Conservation (phyloP, 64 coral and sea anemone species). For the Trachythela sp. region DNA sequence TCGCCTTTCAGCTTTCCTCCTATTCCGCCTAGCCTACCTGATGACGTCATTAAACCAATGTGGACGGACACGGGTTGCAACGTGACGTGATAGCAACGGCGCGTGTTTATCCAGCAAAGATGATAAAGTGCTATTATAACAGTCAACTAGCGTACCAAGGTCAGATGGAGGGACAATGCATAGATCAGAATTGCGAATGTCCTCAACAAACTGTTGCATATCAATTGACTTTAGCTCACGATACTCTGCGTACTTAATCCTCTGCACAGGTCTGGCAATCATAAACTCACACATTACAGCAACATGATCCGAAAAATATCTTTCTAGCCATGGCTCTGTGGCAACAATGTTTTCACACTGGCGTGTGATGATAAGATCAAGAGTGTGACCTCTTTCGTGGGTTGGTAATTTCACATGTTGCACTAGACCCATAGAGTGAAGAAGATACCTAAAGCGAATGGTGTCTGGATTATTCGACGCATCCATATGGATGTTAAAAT, state of each 20-base stretch:
- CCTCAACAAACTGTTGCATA: too few relatives aligned
- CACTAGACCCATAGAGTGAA: too few relatives aligned
- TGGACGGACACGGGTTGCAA: background rate
- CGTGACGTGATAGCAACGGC: conserved; percentile 19
- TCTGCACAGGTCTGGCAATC: background rate
- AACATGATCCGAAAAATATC: conserved; percentile 25
- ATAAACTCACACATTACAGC: conserved; percentile 1
- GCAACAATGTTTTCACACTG: background rate
- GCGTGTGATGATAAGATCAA: conserved; percentile 1
- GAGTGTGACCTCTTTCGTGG: too few relatives aligned
- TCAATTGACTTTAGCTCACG: too few relatives aligned
- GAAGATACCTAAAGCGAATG: too few relatives aligned
- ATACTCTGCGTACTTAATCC: too few relatives aligned
- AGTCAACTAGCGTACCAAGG: conserved; percentile 21
- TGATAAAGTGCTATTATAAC: conserved; percentile 51
- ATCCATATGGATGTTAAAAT: too few relatives aligned
- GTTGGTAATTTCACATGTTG: too few relatives aligned
- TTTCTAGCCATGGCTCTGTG: background rate
- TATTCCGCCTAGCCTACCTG: conserved; percentile 31
- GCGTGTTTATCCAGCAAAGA: too few relatives aligned
- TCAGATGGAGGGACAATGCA: background rate
- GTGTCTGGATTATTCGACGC: too few relatives aligned
- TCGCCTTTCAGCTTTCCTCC: conserved; percentile 38
- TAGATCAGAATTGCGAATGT: background rate
- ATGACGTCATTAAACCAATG: conserved; percentile 42